phyloP scores from a whole-genome alignment of 2,888 invertebrate genomes.

The Erebia palarica region DNA sequence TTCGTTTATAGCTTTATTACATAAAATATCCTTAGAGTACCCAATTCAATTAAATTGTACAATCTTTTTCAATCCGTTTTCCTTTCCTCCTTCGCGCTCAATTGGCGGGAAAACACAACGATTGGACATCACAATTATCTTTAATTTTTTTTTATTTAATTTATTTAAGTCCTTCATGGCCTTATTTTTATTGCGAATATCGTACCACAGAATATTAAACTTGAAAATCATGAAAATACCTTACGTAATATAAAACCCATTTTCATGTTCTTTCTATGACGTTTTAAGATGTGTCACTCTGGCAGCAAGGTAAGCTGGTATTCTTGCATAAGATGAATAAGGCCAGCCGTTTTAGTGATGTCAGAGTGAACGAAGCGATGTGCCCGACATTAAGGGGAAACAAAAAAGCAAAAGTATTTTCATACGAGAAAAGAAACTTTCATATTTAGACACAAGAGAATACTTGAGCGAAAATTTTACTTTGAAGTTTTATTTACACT shows the following conservation, averaged over 20 bases:
- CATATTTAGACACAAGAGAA: constrained; percentile 23
- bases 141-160: no score
- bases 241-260: background rate
- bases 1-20: no score
- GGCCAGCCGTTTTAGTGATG: constrained; percentile 6
- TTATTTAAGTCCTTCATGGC: no score
- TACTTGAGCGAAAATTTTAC: constrained; percentile 20
- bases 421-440: constrained; percentile 24
- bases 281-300: background rate
- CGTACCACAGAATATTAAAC: no score
- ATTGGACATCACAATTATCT: no score
- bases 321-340: constrained; percentile 9
- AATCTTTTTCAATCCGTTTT: no score
- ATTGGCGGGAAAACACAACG: no score
- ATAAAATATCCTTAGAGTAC: no score
- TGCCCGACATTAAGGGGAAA: constrained; percentile 20
- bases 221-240: no score
- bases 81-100: no score
- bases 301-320: background rate
- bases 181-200: no score
- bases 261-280: background rate
- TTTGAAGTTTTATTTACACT: constrained; percentile 20
- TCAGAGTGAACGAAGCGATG: constrained; percentile 1
- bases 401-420: constrained; percentile 19
- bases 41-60: no score